These are phyloP conservation scores for Brachypodius melanocephalos DNA, from an alignment of 2,113 vertebrate species.

Conservation along the genomic window DNA sequence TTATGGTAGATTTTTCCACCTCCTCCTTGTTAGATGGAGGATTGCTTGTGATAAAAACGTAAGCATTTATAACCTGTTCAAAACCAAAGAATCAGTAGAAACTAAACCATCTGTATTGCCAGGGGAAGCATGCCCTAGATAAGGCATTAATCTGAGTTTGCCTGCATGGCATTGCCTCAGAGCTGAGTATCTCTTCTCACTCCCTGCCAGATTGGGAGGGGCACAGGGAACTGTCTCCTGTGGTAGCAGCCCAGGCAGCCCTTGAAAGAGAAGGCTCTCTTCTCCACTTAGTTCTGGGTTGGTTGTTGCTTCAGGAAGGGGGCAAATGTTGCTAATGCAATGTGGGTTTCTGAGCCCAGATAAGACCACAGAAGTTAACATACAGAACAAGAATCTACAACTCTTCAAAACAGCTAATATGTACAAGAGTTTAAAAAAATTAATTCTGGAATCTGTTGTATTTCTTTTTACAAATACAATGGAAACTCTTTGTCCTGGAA, in stretches of 20 bases:
- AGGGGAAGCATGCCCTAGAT: not conserved
- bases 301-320: not conserved
- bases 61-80: not conserved
- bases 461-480: not conserved
- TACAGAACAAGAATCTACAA: not conserved
- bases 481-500: not conserved
- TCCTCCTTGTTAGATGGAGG: not conserved
- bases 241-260: not conserved
- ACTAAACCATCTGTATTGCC: not conserved
- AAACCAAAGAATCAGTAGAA: not conserved
- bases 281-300: not conserved
- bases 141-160: not conserved
- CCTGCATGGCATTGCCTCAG: not conserved
- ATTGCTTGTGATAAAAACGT: not conserved
- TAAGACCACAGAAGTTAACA: not conserved
- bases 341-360: not conserved
- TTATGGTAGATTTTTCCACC: not conserved
- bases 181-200: not conserved
- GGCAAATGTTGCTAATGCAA: accelerated
- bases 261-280: not conserved
- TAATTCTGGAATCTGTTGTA: not conserved
- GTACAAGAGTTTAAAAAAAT: not conserved
- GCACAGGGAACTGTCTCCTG: not conserved
- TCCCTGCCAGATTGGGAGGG: not conserved
- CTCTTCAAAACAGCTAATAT: not conserved